These are phyloP conservation scores for Epinotia nisella DNA, from an alignment of 2,888 invertebrate species.

Conservation along the genomic window DNA sequence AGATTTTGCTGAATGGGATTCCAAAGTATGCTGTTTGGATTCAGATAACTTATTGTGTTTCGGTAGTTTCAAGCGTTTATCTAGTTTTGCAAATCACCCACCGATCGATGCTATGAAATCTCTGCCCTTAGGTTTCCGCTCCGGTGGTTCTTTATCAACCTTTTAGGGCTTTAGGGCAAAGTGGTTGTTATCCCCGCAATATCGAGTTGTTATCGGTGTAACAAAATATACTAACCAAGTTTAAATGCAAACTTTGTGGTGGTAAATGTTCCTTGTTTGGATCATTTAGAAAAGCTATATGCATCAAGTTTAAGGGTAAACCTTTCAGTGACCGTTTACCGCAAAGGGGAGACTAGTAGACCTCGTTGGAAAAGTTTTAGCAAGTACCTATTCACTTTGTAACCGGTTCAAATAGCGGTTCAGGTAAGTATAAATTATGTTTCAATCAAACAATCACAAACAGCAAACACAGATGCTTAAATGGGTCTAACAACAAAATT, in stretches of 20 bases:
- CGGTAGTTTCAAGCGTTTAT: slow-evolving; percentile 52
- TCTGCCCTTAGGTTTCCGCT: slow-evolving; percentile 14
- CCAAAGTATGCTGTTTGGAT: slow-evolving; percentile 72
- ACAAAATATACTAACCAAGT: not conserved
- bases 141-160: slow-evolving; percentile 2
- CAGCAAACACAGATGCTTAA: no score
- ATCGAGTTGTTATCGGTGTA: slow-evolving; percentile 5
- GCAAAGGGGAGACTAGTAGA: no score
- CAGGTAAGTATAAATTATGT: no score
- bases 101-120: slow-evolving; percentile 7
- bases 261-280: slow-evolving; percentile 1
- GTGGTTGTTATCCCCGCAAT: not conserved
- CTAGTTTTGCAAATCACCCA: slow-evolving; percentile 41
- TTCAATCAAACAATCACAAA: no score
- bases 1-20: slow-evolving; percentile 77
- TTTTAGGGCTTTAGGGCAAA: slow-evolving; percentile 13
- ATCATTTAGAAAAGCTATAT: not conserved
- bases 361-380: no score
- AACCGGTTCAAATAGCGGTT: not conserved
- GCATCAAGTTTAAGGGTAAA: no score
- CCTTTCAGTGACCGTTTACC: no score
- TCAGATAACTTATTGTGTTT: slow-evolving; percentile 73
- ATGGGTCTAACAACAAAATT: no score
- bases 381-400: no score
- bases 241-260: not conserved